phyloP scores from a whole-genome alignment of 2,113 vertebrate species.

The Daubentonia madagascariensis region DNA sequence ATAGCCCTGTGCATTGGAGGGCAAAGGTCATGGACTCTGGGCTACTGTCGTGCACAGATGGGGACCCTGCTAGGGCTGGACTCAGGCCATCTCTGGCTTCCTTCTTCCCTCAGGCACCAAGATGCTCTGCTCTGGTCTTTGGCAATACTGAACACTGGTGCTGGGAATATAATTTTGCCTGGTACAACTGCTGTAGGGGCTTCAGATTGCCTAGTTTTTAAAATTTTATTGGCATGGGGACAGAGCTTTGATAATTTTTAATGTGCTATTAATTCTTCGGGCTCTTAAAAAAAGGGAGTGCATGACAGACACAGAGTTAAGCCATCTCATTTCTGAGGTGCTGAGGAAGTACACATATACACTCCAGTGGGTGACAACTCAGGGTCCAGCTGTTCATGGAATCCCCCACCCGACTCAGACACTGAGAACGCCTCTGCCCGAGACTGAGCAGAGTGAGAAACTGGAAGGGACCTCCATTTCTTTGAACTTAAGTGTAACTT shows the following conservation, averaged over 20 bases:
- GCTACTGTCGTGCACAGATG: not conserved
- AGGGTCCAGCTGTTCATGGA: not conserved
- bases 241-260: not conserved
- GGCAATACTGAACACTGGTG: not conserved
- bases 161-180: not conserved
- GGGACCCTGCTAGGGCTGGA: no score
- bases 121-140: not conserved
- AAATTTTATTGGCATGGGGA: not conserved
- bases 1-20: not conserved
- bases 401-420: not conserved
- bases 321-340: not conserved
- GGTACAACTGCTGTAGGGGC: not conserved
- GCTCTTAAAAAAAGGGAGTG: not conserved
- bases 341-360: not conserved
- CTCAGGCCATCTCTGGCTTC: not conserved
- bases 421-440: not conserved
- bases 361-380: not conserved
- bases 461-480: not conserved
- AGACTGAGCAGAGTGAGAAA: not conserved
- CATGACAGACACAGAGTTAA: not conserved
- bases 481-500: conserved; percentile 21
- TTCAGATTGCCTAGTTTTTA: not conserved
- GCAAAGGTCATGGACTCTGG: not conserved
- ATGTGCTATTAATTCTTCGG: not conserved
- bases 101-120: not conserved